Percentiles rank a stretch among this genome's conserved stretches.
phyloP scores from a whole-genome alignment of 2,113 vertebrate species.

The Cochlearius cochlearius region DNA sequence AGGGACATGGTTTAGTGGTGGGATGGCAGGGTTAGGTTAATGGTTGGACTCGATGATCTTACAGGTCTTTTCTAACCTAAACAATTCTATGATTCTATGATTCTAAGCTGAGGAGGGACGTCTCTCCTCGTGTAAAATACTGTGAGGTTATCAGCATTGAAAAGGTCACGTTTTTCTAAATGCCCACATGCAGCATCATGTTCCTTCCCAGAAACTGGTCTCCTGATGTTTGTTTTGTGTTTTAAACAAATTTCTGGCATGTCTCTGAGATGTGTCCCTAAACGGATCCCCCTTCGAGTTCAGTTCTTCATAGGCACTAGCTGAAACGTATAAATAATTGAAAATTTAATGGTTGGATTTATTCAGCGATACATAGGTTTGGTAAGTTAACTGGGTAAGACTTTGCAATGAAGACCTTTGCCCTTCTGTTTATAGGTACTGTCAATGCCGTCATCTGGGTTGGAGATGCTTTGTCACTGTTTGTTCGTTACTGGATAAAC shows the following conservation, averaged over 20 bases:
- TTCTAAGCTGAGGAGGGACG: background rate
- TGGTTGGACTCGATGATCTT: too few relatives aligned
- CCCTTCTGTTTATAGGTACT: background rate
- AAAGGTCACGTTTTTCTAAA: background rate
- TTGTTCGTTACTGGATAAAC: background rate
- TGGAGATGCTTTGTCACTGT: background rate
- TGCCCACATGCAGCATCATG: background rate
- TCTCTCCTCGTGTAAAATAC: background rate
- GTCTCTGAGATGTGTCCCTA: background rate
- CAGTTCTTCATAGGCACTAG: background rate
- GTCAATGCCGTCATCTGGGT: background rate
- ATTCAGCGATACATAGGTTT: background rate
- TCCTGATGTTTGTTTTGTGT: background rate
- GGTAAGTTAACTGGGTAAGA: background rate
- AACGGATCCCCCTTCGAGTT: background rate
- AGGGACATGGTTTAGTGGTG: too few relatives aligned
- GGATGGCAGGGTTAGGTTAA: too few relatives aligned
- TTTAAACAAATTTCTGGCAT: background rate
- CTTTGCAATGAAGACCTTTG: conserved; percentile 19
- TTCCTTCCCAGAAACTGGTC: background rate
- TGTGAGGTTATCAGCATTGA: background rate
- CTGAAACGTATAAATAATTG: background rate
- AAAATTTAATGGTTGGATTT: background rate
- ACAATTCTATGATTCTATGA: too few relatives aligned
- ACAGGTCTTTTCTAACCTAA: too few relatives aligned